phyloP scores from a whole-genome alignment of 1,140 invertebrate species.

The Eulimnadia texana region DNA sequence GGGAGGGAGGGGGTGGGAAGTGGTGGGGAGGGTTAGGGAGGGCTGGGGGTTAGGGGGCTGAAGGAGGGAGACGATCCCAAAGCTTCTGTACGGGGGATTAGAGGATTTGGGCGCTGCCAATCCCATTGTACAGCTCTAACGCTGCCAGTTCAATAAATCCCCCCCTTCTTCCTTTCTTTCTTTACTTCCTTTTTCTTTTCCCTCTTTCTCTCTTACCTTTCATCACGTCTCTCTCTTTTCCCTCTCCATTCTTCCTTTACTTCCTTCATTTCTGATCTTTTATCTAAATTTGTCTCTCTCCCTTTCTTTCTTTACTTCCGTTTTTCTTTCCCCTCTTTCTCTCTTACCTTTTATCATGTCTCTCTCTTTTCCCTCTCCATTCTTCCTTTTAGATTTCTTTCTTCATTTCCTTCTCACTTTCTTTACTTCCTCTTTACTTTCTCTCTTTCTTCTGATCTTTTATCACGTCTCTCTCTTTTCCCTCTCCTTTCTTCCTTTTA shows the following conservation, averaged over 20 bases:
- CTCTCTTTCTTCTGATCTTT: constrained; percentile 16
- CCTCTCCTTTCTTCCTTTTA: too few species aligned
- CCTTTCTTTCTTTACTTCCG: constrained; percentile 15
- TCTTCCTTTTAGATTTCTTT: constrained; percentile 14
- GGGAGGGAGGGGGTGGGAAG: background rate
- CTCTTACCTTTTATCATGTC: background rate
- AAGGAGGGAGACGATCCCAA: constrained; percentile 7
- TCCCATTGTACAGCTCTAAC: constrained; percentile 18
- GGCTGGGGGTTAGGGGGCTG: background rate
- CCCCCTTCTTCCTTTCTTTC: constrained; percentile 11
- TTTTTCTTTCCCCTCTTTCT: constrained; percentile 13
- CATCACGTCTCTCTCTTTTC: constrained; percentile 1
- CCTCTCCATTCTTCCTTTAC: constrained; percentile 14
- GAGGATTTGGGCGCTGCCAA: constrained; percentile 19
- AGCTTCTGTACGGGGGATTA: constrained; percentile 5
- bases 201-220: constrained; percentile 7
- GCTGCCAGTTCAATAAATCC: constrained; percentile 15
- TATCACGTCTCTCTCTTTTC: constrained; percentile 6
- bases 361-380: constrained; percentile 7
- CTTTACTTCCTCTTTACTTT: constrained; percentile 1
- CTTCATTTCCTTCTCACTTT: constrained; percentile 5
- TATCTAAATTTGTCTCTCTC: constrained; percentile 1
- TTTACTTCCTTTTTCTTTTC: constrained; percentile 16
- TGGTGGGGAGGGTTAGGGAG: background rate
- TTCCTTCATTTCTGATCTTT: constrained; percentile 12